Percentiles rank a stretch among this genome's conserved stretches.
Evolutionary conservation across 1,140 invertebrate species (phyloP).

Genomic region (Lucilia sericata): DNA sequence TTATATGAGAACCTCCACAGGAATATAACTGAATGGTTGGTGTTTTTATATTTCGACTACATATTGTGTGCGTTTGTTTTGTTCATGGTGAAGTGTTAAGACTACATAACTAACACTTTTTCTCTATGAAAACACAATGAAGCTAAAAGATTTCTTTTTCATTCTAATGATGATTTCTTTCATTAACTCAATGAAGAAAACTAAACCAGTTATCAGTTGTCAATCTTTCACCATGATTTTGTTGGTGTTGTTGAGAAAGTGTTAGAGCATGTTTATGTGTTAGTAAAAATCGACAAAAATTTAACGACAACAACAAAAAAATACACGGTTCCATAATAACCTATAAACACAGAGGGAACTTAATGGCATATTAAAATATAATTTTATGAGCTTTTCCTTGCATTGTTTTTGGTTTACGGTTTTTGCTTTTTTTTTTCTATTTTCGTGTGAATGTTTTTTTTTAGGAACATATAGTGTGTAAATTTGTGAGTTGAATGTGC

Average conservation of each 20-base stretch:
- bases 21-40: no score
- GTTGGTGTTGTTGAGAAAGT: not conserved
- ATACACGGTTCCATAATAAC: not conserved
- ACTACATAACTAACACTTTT: no score
- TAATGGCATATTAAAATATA: constrained; percentile 17
- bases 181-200: no score
- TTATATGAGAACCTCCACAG: no score
- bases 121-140: no score
- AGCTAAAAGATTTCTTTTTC: no score
- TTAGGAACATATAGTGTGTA: not conserved
- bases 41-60: no score
- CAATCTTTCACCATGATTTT: no score
- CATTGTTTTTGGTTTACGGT: not conserved
- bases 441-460: not conserved
- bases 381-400: not conserved
- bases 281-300: constrained; percentile 4
- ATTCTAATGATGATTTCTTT: no score
- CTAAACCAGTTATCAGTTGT: no score
- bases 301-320: not conserved
- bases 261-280: constrained; percentile 3
- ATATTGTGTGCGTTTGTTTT: no score
- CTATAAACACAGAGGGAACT: constrained; percentile 4
- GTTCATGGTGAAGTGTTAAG: no score
- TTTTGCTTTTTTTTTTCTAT: not conserved
- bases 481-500: not conserved